A percentile compares a stretch with the other conserved stretches of the same genome.
Conservation (phyloP, 2,113 vertebrate species). For the Casuarius casuarius region DNA sequence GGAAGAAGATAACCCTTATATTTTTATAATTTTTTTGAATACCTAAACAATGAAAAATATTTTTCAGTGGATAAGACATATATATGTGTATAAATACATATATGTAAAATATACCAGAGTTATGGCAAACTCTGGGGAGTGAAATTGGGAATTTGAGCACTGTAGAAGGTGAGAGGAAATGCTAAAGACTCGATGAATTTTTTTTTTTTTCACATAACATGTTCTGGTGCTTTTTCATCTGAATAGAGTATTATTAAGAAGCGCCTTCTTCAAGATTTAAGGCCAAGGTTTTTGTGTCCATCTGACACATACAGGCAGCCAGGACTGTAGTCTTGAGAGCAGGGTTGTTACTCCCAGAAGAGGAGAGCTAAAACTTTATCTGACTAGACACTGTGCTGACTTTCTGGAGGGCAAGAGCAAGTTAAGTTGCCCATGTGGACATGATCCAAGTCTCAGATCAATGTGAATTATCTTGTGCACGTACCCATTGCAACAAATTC, state of each 20-base stretch:
- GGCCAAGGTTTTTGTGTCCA: neutral
- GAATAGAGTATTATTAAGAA: neutral
- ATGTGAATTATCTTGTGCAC: neutral
- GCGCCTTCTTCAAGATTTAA: neutral
- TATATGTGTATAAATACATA: neutral
- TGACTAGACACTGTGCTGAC: neutral
- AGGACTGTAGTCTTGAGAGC: neutral
- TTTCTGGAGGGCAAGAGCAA: neutral
- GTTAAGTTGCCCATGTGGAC: neutral
- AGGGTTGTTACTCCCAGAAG: neutral
- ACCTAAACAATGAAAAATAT: neutral
- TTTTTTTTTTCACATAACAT: neutral
- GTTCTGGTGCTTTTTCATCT: neutral
- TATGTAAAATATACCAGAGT: neutral
- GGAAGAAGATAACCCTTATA: neutral
- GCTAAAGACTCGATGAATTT: neutral
- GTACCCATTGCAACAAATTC: neutral
- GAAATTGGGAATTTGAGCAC: neutral
- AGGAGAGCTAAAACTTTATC: neutral
- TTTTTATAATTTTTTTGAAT: neutral
- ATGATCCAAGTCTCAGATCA: neutral
- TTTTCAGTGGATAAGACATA: neutral
- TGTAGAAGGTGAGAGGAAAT: neutral
- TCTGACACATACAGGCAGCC: neutral
- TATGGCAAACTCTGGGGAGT: neutral